Conservation (phyloP, 2,113 vertebrate species). For the Hypanus sabinus region DNA sequence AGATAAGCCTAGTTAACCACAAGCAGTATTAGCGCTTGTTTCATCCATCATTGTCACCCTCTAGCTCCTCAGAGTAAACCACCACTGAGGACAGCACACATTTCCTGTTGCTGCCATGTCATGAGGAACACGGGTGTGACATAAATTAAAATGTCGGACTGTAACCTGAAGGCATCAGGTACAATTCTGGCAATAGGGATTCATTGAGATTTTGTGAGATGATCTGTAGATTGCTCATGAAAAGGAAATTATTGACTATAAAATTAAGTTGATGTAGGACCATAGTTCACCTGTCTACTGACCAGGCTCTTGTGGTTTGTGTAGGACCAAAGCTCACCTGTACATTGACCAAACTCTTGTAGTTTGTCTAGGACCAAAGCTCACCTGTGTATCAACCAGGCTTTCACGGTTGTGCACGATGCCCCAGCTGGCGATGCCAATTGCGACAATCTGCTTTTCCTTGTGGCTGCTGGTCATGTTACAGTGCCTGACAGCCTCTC, state of each 20-base stretch:
- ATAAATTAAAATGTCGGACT: too few species aligned
- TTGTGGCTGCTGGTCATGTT: conserved; percentile 63
- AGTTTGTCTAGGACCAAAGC: neutral
- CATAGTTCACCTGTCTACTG: too few species aligned
- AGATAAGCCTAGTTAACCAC: neutral
- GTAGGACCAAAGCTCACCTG: conserved; percentile 45
- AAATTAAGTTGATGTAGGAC: too few species aligned
- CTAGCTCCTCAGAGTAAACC: too few species aligned
- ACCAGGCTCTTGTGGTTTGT: too few species aligned
- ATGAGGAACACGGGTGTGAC: too few species aligned
- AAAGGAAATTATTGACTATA: neutral
- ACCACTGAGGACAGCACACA: too few species aligned
- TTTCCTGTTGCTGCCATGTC: neutral
- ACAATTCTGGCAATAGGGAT: rapidly evolving
- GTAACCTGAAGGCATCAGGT: neutral
- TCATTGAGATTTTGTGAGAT: conserved; percentile 50
- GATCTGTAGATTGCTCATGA: neutral
- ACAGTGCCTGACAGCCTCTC: conserved; percentile 76
- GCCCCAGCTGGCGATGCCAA: conserved; percentile 92
- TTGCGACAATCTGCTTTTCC: conserved; percentile 68
- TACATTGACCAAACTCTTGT: too few species aligned
- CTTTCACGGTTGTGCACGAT: conserved; percentile 70
- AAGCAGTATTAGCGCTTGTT: neutral
- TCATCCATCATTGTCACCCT: neutral
- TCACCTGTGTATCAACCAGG: conserved; percentile 54